Evolutionary conservation across 2,113 vertebrate genomes (phyloP).

Genomic region (Polypterus senegalus): DNA sequence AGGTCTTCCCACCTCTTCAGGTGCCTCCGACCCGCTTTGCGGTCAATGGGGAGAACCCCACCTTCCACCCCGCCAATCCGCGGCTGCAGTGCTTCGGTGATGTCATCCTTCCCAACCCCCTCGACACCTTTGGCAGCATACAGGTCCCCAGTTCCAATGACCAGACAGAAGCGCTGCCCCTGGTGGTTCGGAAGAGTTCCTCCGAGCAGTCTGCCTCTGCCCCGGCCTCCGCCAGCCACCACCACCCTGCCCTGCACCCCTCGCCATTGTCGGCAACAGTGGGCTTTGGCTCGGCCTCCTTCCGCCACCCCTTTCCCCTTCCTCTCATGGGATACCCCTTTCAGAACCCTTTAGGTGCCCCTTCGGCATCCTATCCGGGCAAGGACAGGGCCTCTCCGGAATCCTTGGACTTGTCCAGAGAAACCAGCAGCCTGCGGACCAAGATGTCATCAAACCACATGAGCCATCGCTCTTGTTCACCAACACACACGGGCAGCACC

Average conservation of each 20-base stretch:
- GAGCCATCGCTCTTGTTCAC: constrained; percentile 84
- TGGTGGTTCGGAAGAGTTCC: constrained; percentile 90
- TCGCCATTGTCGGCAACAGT: constrained; percentile 77
- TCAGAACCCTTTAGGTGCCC: constrained; percentile 75
- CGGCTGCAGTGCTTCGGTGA: constrained; percentile 94
- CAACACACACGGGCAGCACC: constrained; percentile 74
- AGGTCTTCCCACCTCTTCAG: constrained; percentile 80
- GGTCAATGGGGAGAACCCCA: constrained; percentile 78
- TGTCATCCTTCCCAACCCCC: constrained; percentile 82
- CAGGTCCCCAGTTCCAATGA: constrained; percentile 71
- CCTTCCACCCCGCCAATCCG: constrained; percentile 85
- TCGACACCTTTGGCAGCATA: constrained; percentile 76
- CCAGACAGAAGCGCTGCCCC: constrained; percentile 91
- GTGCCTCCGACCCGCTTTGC: constrained; percentile 69
- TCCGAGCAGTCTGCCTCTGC: constrained; percentile 67
- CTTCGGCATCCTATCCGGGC: constrained; percentile 62
- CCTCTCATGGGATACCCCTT: constrained; percentile 96
- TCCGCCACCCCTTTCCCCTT: constrained; percentile 89
- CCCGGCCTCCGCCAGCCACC: constrained; percentile 65
- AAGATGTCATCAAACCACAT: constrained; percentile 87
- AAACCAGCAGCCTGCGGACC: constrained; percentile 89
- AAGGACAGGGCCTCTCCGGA: constrained; percentile 86
- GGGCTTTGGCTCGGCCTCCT: constrained; percentile 83
- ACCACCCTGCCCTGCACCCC: constrained; percentile 79
- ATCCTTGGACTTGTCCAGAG: constrained; percentile 84